Conservation (phyloP, 2,113 vertebrate species). For the Platichthys stellatus region DNA sequence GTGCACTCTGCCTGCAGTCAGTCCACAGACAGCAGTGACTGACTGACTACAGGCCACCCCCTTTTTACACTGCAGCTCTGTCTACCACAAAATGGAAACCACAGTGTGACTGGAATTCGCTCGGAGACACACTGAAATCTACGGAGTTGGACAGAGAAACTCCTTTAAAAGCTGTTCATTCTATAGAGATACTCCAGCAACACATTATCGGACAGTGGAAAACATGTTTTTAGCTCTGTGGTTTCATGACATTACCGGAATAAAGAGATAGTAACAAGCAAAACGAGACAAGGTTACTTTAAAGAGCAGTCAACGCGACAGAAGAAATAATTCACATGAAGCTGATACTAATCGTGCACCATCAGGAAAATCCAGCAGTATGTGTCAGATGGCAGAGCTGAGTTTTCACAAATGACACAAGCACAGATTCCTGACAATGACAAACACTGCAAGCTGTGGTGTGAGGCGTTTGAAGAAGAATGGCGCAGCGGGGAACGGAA, state of each 20-base stretch:
- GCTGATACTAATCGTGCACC: slow-evolving; percentile 57
- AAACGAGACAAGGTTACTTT: not conserved
- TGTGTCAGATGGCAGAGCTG: slow-evolving; percentile 53
- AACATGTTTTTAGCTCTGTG: slow-evolving; percentile 7
- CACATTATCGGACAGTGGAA: slow-evolving; percentile 35
- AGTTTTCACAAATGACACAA: slow-evolving; percentile 59
- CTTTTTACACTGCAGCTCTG: slow-evolving; percentile 74
- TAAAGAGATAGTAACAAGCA: not conserved
- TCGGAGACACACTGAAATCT: slow-evolving; percentile 68
- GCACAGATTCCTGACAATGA: slow-evolving; percentile 54
- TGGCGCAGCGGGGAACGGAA: slow-evolving; percentile 22
- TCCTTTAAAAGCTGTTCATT: slow-evolving; percentile 55
- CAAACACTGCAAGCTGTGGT: slow-evolving; percentile 37
- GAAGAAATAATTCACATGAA: slow-evolving; percentile 25
- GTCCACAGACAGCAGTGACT: slow-evolving; percentile 68
- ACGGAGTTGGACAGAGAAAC: slow-evolving; percentile 51
- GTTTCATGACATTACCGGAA: not conserved
- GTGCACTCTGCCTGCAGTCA: slow-evolving; percentile 58
- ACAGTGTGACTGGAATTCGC: slow-evolving; percentile 76
- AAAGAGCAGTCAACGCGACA: slow-evolving; percentile 22
- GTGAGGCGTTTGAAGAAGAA: slow-evolving; percentile 39
- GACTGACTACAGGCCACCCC: slow-evolving; percentile 72
- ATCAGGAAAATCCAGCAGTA: slow-evolving; percentile 56
- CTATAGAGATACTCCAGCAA: slow-evolving; percentile 25
- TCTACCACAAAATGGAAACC: slow-evolving; percentile 78